A percentile compares a stretch with the other conserved stretches of the same genome.
phyloP scores from a whole-genome alignment of 1,140 invertebrate species.

The Diachasma alloeum region DNA sequence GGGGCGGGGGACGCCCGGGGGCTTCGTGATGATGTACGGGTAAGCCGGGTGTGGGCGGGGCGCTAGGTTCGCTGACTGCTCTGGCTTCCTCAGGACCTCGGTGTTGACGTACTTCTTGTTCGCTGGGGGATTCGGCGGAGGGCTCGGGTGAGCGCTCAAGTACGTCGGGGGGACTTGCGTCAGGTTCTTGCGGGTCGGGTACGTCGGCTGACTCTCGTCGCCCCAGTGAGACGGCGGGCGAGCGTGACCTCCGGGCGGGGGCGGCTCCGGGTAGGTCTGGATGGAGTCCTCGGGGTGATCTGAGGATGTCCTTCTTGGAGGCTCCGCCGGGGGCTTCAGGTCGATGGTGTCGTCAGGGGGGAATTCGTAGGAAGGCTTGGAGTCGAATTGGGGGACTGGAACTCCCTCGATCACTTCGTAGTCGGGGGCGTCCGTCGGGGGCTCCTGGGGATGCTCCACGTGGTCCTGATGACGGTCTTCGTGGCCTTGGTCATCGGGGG shows the following conservation, averaged over 20 bases:
- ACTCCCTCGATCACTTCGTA: constrained; percentile 47
- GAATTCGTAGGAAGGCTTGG: constrained; percentile 15
- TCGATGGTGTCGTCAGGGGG: constrained; percentile 46
- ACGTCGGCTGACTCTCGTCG: not conserved
- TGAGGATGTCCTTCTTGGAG: not conserved
- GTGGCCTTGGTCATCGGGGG: not conserved
- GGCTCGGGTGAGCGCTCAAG: not conserved
- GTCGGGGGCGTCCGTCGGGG: not conserved
- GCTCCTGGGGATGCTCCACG: constrained; percentile 28
- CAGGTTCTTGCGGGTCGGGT: not conserved
- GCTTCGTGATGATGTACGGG: constrained; percentile 57
- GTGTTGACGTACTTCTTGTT: constrained; percentile 16
- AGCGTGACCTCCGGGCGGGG: constrained; percentile 31
- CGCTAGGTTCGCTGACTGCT: constrained; percentile 29
- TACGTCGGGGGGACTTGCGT: constrained; percentile 9
- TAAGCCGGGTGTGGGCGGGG: constrained; percentile 55
- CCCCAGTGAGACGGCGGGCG: not conserved
- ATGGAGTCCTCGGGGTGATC: constrained; percentile 40
- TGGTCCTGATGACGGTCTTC: not conserved
- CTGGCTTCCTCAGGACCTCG: constrained; percentile 10
- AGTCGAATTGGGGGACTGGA: constrained; percentile 23
- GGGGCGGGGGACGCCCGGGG: constrained; percentile 49
- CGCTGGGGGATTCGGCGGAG: not conserved
- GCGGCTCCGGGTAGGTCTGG: not conserved
- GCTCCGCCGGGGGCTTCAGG: constrained; percentile 45